phyloP scores from a whole-genome alignment of 2,888 invertebrate genomes.

The Drosophila formosana region DNA sequence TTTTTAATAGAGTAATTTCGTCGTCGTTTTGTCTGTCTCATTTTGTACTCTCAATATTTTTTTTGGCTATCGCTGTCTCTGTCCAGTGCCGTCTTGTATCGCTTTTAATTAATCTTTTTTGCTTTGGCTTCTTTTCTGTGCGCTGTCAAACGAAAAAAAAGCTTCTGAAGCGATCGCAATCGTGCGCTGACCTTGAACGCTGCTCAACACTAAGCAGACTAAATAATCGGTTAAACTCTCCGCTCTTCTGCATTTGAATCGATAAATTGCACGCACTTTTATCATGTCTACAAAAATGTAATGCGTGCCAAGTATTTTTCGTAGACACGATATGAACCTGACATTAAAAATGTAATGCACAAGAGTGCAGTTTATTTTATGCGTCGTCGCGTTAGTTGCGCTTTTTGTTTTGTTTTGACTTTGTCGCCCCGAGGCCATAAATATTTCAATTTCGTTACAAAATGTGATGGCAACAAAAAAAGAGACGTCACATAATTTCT shows the following conservation, averaged over 20 bases:
- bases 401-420: conserved; percentile 29
- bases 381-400: conserved; percentile 15
- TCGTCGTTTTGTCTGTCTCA: conserved; percentile 21
- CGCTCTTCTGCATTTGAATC: conserved; percentile 38
- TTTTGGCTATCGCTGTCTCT: conserved; percentile 45
- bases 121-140: conserved; percentile 42
- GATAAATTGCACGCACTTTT: conserved; percentile 54
- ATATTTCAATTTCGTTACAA: conserved; percentile 64
- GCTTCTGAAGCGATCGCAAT: conserved; percentile 61
- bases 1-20: conserved; percentile 23
- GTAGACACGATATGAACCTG: conserved; percentile 46
- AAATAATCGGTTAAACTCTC: conserved; percentile 25
- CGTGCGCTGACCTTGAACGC: conserved; percentile 68
- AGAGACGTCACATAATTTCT: conserved; percentile 25
- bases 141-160: conserved; percentile 25
- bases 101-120: conserved; percentile 69
- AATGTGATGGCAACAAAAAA: conserved; percentile 19
- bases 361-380: conserved; percentile 36
- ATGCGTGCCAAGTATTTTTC: no score
- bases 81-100: conserved; percentile 34
- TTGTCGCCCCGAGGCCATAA: conserved; percentile 72
- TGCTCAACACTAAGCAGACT: conserved; percentile 19
- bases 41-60: conserved; percentile 30
- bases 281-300: conserved; percentile 42
- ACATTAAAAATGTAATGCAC: conserved; percentile 60